Conservation (phyloP, 2,113 vertebrate genomes). For the Indicator indicator region DNA sequence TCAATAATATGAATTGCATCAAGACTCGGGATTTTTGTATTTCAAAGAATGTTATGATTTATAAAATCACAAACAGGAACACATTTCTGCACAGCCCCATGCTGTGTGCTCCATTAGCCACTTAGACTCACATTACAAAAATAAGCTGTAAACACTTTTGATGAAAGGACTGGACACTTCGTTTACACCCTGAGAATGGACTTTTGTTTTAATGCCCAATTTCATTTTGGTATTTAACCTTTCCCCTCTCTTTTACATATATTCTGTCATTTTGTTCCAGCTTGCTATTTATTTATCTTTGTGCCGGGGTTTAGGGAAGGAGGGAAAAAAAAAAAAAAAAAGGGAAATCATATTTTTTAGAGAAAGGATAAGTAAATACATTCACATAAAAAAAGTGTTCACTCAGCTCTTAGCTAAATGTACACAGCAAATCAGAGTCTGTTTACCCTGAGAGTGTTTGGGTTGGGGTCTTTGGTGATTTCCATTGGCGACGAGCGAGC, state of each 20-base stretch:
- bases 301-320: background rate
- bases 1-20: constrained; percentile 24
- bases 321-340: background rate
- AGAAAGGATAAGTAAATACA: constrained; percentile 28
- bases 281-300: constrained; percentile 59
- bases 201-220: constrained; percentile 65
- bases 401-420: background rate
- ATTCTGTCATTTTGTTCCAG: constrained; percentile 55
- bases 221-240: constrained; percentile 63
- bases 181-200: constrained; percentile 47
- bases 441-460: constrained; percentile 7
- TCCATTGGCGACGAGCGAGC: background rate
- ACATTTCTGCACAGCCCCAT: constrained; percentile 20
- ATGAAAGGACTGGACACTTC: constrained; percentile 65
- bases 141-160: constrained; percentile 69
- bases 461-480: constrained; percentile 3
- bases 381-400: constrained; percentile 20
- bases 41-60: constrained; percentile 67
- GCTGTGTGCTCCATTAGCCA: constrained; percentile 48
- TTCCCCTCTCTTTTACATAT: constrained; percentile 52
- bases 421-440: background rate
- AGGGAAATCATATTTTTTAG: constrained; percentile 10
- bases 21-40: constrained; percentile 46
- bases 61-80: constrained; percentile 59
- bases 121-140: constrained; percentile 71